phyloP scores from a whole-genome alignment of 2,113 vertebrate species.

The Tauraco erythrolophus region DNA sequence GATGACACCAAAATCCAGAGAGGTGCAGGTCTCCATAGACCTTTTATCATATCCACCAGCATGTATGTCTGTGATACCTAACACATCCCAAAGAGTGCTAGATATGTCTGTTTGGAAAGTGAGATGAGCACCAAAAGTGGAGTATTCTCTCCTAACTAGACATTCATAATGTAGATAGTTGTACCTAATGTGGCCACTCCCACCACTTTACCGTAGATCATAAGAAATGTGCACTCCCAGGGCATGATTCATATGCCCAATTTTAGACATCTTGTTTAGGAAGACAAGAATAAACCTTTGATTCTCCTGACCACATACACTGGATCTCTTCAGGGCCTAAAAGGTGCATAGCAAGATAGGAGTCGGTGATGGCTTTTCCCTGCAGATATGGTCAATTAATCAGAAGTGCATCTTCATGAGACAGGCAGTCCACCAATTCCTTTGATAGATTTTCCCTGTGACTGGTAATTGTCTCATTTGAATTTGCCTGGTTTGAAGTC shows the following conservation, averaged over 20 bases:
- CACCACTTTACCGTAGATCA: background rate
- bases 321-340: background rate
- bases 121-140: background rate
- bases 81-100: background rate
- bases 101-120: background rate
- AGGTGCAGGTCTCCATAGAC: background rate
- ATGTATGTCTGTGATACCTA: background rate
- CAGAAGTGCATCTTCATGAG: background rate
- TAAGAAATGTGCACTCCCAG: background rate
- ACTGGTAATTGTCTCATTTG: background rate
- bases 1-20: background rate
- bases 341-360: background rate
- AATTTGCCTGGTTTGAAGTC: background rate
- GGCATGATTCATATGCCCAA: background rate
- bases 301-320: background rate
- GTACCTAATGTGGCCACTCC: background rate
- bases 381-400: background rate
- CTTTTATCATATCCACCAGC: background rate
- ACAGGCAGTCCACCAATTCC: background rate
- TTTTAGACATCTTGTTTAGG: background rate
- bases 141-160: background rate
- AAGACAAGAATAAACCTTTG: background rate
- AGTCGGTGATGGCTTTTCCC: background rate
- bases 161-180: background rate
- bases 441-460: background rate